A percentile compares a stretch with the other conserved stretches of the same genome.
phyloP scores from a whole-genome alignment of 2,888 invertebrate genomes.

The Drosophila austrosaltans region DNA sequence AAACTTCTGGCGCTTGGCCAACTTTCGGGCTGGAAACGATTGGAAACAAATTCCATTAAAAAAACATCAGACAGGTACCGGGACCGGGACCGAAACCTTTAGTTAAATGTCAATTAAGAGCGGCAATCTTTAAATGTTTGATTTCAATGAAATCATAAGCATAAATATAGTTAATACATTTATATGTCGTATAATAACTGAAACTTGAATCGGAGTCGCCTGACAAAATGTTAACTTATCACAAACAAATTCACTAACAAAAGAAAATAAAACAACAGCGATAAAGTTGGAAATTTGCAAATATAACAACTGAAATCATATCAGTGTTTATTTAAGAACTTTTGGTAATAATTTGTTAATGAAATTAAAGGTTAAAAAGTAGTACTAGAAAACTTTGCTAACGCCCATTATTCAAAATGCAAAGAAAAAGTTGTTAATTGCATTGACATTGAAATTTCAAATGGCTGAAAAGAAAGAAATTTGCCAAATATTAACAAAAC shows the following conservation, averaged over 20 bases:
- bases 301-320: slow-evolving; percentile 35
- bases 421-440: slow-evolving; percentile 61
- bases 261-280: slow-evolving; percentile 19
- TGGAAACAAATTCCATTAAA: slow-evolving; percentile 63
- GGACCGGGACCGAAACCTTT: not conserved
- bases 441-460: slow-evolving; percentile 45
- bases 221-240: slow-evolving; percentile 41
- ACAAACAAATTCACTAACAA: slow-evolving; percentile 13
- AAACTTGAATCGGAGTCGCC: not conserved
- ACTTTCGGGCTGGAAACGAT: slow-evolving; percentile 37
- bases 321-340: slow-evolving; percentile 66
- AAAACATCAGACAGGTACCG: not conserved
- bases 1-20: slow-evolving; percentile 68
- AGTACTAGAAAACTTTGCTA: slow-evolving; percentile 4
- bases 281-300: slow-evolving; percentile 36
- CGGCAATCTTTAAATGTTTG: slow-evolving; percentile 29
- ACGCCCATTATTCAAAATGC: not conserved
- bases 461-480: slow-evolving; percentile 17
- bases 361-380: slow-evolving; percentile 2
- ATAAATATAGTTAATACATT: slow-evolving; percentile 31
- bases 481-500: slow-evolving; percentile 31
- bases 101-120: slow-evolving; percentile 33
- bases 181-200: not conserved
- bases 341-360: slow-evolving; percentile 37
- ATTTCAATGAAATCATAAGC: slow-evolving; percentile 59